Percentiles rank a stretch among this genome's conserved stretches.
Conservation (phyloP, 2,113 vertebrate genomes). For the Ifrita kowaldi region DNA sequence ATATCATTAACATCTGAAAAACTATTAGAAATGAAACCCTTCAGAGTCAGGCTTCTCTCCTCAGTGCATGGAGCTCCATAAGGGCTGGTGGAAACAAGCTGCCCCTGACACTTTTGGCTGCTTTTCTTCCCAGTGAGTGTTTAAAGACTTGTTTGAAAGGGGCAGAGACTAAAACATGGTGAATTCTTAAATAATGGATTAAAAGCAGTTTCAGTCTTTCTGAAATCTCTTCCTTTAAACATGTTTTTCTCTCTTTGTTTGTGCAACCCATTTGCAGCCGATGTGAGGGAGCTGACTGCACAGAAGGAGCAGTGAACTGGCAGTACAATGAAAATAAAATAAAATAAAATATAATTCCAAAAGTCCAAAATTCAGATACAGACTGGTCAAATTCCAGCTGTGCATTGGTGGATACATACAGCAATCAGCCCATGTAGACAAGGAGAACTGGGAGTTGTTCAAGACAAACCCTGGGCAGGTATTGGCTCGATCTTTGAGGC, state of each 20-base stretch:
- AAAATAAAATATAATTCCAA: background rate
- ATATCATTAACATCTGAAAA: background rate
- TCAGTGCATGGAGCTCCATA: background rate
- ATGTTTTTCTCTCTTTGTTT: background rate
- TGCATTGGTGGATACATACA: background rate
- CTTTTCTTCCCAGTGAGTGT: background rate
- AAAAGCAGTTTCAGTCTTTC: background rate
- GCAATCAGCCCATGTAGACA: background rate
- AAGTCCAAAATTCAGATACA: background rate
- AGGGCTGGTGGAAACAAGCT: background rate
- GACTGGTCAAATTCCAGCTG: background rate
- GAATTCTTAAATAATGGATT: slow-evolving; percentile 3
- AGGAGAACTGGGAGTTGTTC: background rate
- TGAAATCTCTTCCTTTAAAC: background rate
- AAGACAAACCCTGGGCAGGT: background rate
- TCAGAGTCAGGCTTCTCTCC: background rate
- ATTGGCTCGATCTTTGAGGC: background rate
- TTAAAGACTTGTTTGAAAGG: background rate
- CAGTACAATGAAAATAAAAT: background rate
- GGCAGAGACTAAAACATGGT: background rate
- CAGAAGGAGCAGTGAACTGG: background rate
- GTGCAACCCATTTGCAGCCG: background rate
- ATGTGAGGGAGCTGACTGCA: background rate
- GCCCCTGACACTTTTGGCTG: background rate
- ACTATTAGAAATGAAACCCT: background rate